phyloP scores from a whole-genome alignment of 1,140 invertebrate genomes.

The Melitaea cinxia region DNA sequence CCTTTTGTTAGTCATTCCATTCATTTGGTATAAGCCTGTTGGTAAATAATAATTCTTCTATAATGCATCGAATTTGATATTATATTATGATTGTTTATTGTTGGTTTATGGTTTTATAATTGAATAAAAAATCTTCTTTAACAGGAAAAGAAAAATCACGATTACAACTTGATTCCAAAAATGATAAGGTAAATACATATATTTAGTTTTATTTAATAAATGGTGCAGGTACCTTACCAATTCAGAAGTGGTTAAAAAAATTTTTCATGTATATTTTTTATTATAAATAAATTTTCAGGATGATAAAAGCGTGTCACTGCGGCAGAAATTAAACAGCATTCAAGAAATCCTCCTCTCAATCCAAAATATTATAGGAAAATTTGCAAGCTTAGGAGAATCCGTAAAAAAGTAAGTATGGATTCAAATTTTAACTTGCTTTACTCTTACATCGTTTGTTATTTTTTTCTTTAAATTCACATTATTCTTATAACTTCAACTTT shows the following conservation, averaged over 20 bases:
- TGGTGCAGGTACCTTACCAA: not conserved
- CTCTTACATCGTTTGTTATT: no score
- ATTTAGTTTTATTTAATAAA: not conserved
- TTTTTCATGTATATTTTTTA: no score
- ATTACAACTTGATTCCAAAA: not conserved
- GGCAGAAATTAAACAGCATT: slow-evolving; percentile 78
- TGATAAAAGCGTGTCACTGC: slow-evolving; percentile 55
- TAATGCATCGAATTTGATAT: not conserved
- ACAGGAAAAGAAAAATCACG: not conserved
- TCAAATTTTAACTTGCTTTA: slow-evolving; percentile 57
- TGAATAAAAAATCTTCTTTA: not conserved
- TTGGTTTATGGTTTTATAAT: slow-evolving; percentile 10
- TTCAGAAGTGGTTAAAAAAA: no score
- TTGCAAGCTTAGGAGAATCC: slow-evolving; percentile 94
- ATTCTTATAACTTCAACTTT: slow-evolving; percentile 17
- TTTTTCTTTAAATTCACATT: not conserved
- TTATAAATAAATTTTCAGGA: slow-evolving; percentile 49
- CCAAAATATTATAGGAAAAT: slow-evolving; percentile 95
- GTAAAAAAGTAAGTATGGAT: slow-evolving; percentile 91
- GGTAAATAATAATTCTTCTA: slow-evolving; percentile 32
- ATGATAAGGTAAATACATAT: slow-evolving; percentile 7
- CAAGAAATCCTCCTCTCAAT: slow-evolving; percentile 96
- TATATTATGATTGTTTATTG: no score
- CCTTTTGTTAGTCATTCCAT: slow-evolving; percentile 64
- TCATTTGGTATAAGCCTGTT: slow-evolving; percentile 56